Evolutionary conservation across 2,888 invertebrate genomes (phyloP), one percentile per base, ranked within the genome.

Genomic region (Epinotia demarniana): DNA sequence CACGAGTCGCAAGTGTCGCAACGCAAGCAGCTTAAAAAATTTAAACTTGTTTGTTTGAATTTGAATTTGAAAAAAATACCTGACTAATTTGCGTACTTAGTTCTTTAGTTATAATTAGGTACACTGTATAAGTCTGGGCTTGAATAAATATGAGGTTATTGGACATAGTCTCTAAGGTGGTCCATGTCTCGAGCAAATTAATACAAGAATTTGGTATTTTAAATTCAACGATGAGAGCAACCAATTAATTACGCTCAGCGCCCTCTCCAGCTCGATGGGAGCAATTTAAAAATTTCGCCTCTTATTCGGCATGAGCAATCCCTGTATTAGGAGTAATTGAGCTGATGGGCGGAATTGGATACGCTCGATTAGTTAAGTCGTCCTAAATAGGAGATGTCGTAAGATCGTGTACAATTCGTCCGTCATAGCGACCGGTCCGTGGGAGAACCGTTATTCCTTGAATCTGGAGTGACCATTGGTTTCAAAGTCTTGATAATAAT

Each of bases 291-390:
- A 89, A 79, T 79, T 89, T 90, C 86, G 90, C 90, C 78, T 86
- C 88, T 85, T 83, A 87, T 89, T 89, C 86, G 87, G 86, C 83
- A 86, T 88, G 88, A 88, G 86, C 89, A 89, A 89, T 90, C 89
- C 87, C 80, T 77, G 90, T 89, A 91, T 92, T 89, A 92, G 89
- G 89, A 90, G 86, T 89, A 93, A 93, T 93, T 93, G 91, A 84
- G 85, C 87, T 92, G 90, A 93, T 90, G 87, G 86, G 88, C 89
- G 83, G 90, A 93, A 93, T 92, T 93, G 91, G 90, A 90, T 92
- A 87, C 90, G 86, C 83, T 88, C 89, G 89, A 92, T 92, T 90
- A 92, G 90, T 90, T 90, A 92, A 93, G 90, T 86, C 89, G 85
- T 80, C 84, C 83, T 84, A 89, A 90, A 88, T 91, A 85, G 87